These are phyloP conservation scores for Scrobipalpa atriplicella DNA, from an alignment of 2,888 invertebrate species.

Conservation along the genomic window DNA sequence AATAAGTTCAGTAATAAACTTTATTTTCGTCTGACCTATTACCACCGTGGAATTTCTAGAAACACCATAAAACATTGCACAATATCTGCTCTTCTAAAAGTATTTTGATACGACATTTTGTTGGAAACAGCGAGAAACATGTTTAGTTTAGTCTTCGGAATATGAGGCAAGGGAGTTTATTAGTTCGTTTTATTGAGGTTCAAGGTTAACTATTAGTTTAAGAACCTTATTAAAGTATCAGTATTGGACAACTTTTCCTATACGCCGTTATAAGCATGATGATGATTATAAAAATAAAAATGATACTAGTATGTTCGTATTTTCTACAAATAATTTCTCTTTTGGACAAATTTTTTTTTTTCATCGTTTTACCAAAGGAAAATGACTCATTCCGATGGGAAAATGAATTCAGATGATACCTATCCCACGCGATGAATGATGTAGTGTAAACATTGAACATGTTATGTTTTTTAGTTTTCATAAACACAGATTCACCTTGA, in stretches of 20 bases:
- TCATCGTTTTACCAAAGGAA: too few species aligned
- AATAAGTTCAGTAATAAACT: slow-evolving; percentile 67
- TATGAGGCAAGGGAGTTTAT: slow-evolving; percentile 2
- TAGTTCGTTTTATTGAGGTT: neutral
- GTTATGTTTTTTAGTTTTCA: neutral
- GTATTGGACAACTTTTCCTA: too few species aligned
- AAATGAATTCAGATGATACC: too few species aligned
- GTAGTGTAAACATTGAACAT: neutral
- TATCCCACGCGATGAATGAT: neutral
- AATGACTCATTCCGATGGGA: too few species aligned
- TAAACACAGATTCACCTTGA: slow-evolving; percentile 15
- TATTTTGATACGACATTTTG: neutral
- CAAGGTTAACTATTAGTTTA: neutral
- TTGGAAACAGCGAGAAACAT: neutral
- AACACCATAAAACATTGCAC: slow-evolving; percentile 69
- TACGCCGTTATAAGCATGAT: too few species aligned
- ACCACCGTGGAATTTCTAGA: slow-evolving; percentile 58
- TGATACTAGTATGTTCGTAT: too few species aligned
- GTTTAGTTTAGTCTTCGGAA: neutral
- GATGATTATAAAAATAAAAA: too few species aligned
- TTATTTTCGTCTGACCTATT: slow-evolving; percentile 72
- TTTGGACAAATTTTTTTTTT: too few species aligned
- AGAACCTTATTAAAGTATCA: too few species aligned
- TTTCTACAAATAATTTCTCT: too few species aligned
- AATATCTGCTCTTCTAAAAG: slow-evolving; percentile 46